Evolutionary conservation across 2,113 vertebrate genomes (phyloP).

Genomic region (Bothrops jararaca): DNA sequence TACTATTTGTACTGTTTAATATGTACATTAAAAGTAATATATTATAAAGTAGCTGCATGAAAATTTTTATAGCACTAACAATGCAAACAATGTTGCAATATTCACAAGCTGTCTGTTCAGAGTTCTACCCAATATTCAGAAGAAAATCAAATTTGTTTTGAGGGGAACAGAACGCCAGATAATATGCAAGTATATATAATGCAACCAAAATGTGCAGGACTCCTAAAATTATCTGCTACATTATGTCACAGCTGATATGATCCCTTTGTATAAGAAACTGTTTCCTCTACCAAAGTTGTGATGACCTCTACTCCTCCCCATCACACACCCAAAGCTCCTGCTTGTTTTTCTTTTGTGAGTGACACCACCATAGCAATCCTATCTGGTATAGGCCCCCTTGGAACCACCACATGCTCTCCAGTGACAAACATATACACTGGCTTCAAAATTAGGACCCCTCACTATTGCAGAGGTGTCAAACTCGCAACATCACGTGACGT

Average conservation of each 20-base stretch:
- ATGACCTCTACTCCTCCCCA: not conserved
- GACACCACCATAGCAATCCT: not conserved
- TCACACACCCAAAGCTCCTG: not conserved
- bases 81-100: not conserved
- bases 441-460: not conserved
- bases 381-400: not conserved
- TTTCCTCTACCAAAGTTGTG: not conserved
- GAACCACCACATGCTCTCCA: not conserved
- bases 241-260: not conserved
- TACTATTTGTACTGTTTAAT: not conserved
- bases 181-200: too few species aligned
- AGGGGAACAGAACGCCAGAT: too few species aligned
- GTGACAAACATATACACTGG: not conserved
- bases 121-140: not conserved
- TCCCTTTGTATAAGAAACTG: not conserved
- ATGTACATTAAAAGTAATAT: not conserved
- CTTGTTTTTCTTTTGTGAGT: not conserved
- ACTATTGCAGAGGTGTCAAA: not conserved
- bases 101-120: not conserved
- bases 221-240: not conserved
- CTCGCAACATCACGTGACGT: too few species aligned
- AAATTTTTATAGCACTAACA: not conserved
- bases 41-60: not conserved
- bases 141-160: too few species aligned
- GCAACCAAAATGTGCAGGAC: not conserved